Evolutionary conservation across 2,113 vertebrate genomes (phyloP).

Genomic region (Ascaphus truei): DNA sequence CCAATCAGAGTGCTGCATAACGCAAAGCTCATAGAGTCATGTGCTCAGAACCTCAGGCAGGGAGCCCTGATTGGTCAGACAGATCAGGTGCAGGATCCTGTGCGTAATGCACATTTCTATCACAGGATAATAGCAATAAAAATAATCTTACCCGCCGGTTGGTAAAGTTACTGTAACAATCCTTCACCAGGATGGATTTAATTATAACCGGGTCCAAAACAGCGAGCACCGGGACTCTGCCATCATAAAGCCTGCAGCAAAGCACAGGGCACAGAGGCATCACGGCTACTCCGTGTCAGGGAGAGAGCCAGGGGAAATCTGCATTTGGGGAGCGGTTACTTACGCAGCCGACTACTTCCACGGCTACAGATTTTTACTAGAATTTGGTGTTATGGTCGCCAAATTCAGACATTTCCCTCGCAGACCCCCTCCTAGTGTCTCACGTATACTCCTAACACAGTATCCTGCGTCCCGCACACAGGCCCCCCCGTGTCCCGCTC

Average conservation of each 20-base stretch:
- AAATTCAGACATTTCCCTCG: no score
- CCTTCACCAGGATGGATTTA: constrained; percentile 79
- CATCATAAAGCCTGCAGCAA: constrained; percentile 69
- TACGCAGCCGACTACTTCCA: no score
- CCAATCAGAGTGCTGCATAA: background rate
- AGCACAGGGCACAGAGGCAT: background rate
- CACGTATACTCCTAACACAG: no score
- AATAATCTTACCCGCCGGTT: constrained; percentile 75
- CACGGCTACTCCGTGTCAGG: no score
- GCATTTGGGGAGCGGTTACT: no score
- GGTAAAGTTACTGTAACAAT: constrained; percentile 76
- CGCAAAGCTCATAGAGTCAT: no score
- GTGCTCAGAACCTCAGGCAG: background rate
- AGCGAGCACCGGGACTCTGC: constrained; percentile 53
- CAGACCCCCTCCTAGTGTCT: no score
- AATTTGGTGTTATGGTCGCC: no score
- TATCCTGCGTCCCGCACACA: no score
- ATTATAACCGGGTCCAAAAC: constrained; percentile 69
- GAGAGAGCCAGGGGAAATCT: background rate
- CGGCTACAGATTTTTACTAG: no score
- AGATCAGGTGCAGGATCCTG: background rate
- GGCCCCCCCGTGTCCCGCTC: no score
- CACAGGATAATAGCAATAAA: rapidly evolving
- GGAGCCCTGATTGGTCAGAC: background rate
- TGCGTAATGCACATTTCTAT: no score